Conservation (phyloP, 1,140 invertebrate species). For the Araneus ventricosus region DNA sequence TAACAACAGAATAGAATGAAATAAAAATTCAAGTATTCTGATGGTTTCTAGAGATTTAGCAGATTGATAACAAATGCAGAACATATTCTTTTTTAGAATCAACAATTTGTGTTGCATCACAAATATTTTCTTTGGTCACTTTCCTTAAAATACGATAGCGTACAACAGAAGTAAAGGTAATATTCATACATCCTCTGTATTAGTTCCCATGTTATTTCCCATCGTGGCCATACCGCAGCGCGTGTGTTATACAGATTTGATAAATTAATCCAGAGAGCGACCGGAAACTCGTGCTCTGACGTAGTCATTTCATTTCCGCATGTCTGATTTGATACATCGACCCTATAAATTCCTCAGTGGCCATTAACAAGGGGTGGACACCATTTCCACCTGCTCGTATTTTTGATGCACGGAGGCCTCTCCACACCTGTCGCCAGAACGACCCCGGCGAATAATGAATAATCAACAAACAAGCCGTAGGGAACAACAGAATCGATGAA, state of each 20-base stretch:
- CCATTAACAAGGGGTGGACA: slow-evolving; percentile 18
- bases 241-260: neutral
- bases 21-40: no score
- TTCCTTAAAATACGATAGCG: no score
- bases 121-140: no score
- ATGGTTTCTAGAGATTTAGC: no score
- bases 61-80: no score
- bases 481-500: slow-evolving; percentile 51
- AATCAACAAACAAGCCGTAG: slow-evolving; percentile 38
- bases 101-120: no score
- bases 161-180: no score
- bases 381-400: slow-evolving; percentile 14
- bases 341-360: slow-evolving; percentile 30
- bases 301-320: slow-evolving; percentile 19
- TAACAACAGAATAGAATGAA: no score
- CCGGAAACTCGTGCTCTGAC: neutral
- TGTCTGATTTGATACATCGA: slow-evolving; percentile 20
- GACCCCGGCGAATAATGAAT: slow-evolving; percentile 41
- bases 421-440: neutral
- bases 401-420: neutral
- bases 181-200: no score
- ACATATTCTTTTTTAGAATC: no score
- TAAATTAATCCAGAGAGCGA: neutral
- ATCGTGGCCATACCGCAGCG: no score
- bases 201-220: no score